Conservation (phyloP, 1,140 invertebrate species). For the Centruroides sculpturatus region DNA sequence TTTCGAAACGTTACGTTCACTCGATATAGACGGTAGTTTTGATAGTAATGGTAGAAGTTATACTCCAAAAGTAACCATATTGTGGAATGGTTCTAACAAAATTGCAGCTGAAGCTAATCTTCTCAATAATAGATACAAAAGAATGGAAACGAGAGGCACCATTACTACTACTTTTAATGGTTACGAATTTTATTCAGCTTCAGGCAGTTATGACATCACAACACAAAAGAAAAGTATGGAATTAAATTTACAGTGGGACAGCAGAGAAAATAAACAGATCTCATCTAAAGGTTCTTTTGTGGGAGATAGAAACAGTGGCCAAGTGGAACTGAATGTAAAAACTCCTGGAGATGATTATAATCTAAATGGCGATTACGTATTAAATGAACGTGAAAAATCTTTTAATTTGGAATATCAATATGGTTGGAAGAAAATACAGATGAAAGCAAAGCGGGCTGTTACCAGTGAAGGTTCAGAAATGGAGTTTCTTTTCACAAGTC, state of each 20-base stretch:
- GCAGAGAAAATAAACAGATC: constrained; percentile 2
- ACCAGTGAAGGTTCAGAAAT: not conserved
- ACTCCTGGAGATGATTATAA: not conserved
- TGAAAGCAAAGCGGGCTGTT: not conserved
- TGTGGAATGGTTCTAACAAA: not conserved
- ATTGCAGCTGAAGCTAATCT: not conserved
- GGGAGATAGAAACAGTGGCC: not conserved
- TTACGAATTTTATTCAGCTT: constrained; percentile 4
- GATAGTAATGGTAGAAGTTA: not conserved
- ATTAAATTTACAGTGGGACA: constrained; percentile 2
- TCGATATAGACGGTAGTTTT: not conserved
- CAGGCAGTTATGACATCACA: constrained; percentile 4
- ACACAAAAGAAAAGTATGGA: not conserved
- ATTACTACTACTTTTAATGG: constrained; percentile 3
- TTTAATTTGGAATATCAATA: not conserved
- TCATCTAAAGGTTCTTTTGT: constrained; percentile 3
- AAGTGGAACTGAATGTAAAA: not conserved
- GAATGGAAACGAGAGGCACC: not conserved
- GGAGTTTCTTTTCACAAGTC: constrained; percentile 1
- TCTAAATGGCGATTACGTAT: not conserved
- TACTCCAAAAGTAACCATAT: not conserved
- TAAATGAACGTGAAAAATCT: not conserved
- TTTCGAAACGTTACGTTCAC: not conserved
- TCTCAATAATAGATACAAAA: not conserved
- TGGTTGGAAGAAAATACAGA: not conserved